phyloP scores from a whole-genome alignment of 2,113 vertebrate genomes.

The Tachysurus vachellii region DNA sequence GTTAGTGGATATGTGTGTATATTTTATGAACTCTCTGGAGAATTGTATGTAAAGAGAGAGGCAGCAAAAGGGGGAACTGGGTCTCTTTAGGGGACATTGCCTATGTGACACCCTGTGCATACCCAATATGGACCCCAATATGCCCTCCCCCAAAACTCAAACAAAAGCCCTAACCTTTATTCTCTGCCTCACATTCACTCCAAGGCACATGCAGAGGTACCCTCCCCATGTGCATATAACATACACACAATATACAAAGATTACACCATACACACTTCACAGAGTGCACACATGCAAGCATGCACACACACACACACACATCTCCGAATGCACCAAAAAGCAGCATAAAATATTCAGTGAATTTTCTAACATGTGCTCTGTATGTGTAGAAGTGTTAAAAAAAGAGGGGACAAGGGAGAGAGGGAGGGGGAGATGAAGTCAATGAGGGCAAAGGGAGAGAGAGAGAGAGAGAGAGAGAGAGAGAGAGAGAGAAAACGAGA shows the following conservation, averaged over 20 bases:
- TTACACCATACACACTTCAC: slow-evolving; percentile 1
- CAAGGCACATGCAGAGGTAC: slow-evolving; percentile 14
- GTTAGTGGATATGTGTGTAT: slow-evolving; percentile 20
- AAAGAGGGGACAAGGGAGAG: slow-evolving; percentile 46
- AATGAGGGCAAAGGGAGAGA: slow-evolving; percentile 72
- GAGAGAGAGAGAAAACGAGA: slow-evolving; percentile 56
- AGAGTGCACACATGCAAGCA: slow-evolving; percentile 18
- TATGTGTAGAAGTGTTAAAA: slow-evolving; percentile 58
- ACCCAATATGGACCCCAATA: neutral
- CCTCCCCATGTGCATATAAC: neutral
- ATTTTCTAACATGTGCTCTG: slow-evolving; percentile 74
- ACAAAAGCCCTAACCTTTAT: slow-evolving; percentile 30
- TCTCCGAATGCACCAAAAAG: slow-evolving; percentile 49
- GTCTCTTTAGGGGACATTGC: slow-evolving; percentile 21
- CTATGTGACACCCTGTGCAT: slow-evolving; percentile 49
- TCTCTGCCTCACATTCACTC: slow-evolving; percentile 11
- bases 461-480: slow-evolving; percentile 55
- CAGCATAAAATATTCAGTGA: slow-evolving; percentile 75
- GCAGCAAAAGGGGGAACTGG: slow-evolving; percentile 22
- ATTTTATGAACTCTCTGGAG: neutral
- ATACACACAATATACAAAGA: slow-evolving; percentile 16
- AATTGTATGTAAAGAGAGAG: neutral
- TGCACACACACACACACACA: neutral
- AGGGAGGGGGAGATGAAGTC: slow-evolving; percentile 64
- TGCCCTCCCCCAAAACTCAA: slow-evolving; percentile 23